Percentiles rank a stretch among this genome's conserved stretches.
These are phyloP conservation scores for Gymnoscopelus microlampas DNA, from an alignment of 2,797 vertebrate species.

Conservation along the genomic window DNA sequence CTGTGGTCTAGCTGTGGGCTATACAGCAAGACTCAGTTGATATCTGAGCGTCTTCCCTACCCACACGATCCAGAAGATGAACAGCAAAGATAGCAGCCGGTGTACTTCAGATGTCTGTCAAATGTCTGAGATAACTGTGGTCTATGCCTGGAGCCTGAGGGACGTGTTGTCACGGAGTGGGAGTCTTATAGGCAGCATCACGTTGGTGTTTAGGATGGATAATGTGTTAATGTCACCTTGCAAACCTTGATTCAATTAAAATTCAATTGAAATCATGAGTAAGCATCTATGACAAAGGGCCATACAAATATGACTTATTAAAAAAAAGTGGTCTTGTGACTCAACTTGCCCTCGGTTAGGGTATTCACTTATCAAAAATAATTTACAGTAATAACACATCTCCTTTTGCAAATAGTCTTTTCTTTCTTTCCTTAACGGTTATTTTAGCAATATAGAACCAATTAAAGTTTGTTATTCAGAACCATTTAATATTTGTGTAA, in stretches of 20 bases:
- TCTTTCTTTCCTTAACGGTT: too few species aligned
- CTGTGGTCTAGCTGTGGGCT: slow-evolving; percentile 67
- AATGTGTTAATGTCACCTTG: neutral
- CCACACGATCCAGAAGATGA: slow-evolving; percentile 57
- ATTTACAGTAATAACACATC: too few species aligned
- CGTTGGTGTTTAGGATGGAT: neutral
- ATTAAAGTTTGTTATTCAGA: too few species aligned
- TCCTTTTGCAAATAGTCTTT: too few species aligned
- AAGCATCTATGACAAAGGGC: too few species aligned
- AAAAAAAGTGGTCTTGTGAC: too few species aligned
- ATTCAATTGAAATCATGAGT: too few species aligned
- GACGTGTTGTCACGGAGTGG: slow-evolving; percentile 17
- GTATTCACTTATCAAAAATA: too few species aligned
- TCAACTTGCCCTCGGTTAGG: too few species aligned
- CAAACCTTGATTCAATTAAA: neutral
- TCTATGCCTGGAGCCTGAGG: slow-evolving; percentile 27
- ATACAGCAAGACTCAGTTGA: slow-evolving; percentile 36
- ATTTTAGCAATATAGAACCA: too few species aligned
- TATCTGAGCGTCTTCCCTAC: slow-evolving; percentile 57
- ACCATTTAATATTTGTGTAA: too few species aligned
- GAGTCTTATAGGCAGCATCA: slow-evolving; percentile 6
- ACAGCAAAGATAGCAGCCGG: slow-evolving; percentile 53
- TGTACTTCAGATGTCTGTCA: slow-evolving; percentile 61
- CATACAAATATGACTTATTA: too few species aligned
- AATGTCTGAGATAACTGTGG: slow-evolving; percentile 48